A percentile compares a stretch with the other conserved stretches of the same genome.
phyloP scores from a whole-genome alignment of 1,140 invertebrate genomes.

The Drosophila pallidifrons region DNA sequence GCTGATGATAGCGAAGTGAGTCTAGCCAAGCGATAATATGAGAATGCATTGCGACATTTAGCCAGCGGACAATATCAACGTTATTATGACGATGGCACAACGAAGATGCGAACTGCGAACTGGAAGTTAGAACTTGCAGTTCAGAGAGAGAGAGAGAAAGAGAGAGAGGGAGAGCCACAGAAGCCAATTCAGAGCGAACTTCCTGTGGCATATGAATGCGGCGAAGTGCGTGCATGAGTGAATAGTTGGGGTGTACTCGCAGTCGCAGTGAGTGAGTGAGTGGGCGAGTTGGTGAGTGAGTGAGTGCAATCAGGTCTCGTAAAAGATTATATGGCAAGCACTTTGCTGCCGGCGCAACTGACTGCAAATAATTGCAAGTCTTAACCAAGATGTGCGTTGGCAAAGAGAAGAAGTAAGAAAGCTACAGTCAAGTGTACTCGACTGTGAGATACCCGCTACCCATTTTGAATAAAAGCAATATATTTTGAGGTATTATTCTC shows the following conservation, averaged over 20 bases:
- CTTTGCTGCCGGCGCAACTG: conserved; percentile 43
- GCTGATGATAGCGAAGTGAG: neutral
- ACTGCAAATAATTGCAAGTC: conserved; percentile 74
- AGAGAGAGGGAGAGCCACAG: conserved; percentile 6
- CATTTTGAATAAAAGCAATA: no score
- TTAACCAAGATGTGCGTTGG: conserved; percentile 19
- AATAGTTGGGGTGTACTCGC: neutral
- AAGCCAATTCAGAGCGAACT: conserved; percentile 50
- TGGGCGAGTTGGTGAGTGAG: neutral
- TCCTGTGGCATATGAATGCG: conserved; percentile 23
- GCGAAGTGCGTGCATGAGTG: conserved; percentile 10
- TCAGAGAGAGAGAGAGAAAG: neutral
- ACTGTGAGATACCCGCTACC: no score
- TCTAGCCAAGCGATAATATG: conserved; percentile 3
- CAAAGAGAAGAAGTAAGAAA: no score
- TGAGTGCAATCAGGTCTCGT: conserved; percentile 51
- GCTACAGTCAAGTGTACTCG: no score
- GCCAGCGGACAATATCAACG: conserved; percentile 1
- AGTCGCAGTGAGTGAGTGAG: neutral
- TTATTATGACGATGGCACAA: neutral
- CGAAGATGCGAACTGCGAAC: neutral
- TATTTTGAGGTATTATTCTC: no score
- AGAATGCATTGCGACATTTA: neutral
- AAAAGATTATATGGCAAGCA: conserved; percentile 71
- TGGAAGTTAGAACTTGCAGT: neutral